Evolutionary conservation across 2,888 invertebrate genomes (phyloP).

Genomic region (Thecophora atra): DNA sequence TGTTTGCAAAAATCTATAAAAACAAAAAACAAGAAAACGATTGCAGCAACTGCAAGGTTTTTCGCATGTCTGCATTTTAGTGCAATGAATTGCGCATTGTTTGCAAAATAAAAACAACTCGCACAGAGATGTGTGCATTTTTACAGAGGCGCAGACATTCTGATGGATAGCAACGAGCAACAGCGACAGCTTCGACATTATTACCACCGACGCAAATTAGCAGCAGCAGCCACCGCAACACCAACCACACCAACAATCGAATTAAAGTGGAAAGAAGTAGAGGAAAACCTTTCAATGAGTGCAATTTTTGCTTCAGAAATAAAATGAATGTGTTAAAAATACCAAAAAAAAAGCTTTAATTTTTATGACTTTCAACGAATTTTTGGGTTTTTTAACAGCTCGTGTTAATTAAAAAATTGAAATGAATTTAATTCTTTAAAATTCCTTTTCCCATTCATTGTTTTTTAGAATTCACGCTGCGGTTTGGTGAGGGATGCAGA

Average conservation of each 20-base stretch:
- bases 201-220: background rate
- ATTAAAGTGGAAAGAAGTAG: background rate
- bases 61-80: constrained; percentile 20
- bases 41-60: background rate
- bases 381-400: no score
- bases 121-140: no score
- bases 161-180: background rate
- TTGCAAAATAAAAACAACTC: constrained; percentile 11
- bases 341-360: background rate
- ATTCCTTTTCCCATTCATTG: no score
- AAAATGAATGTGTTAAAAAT: background rate
- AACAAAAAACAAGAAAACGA: background rate
- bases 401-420: no score
- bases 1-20: background rate
- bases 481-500: no score
- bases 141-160: constrained; percentile 17
- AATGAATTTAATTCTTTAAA: no score
- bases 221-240: background rate
- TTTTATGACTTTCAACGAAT: background rate
- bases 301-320: background rate
- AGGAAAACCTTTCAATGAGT: background rate
- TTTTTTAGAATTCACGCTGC: no score
- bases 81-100: constrained; percentile 11
- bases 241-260: background rate
- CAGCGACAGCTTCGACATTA: background rate